phyloP scores from a whole-genome alignment of 2,888 invertebrate species.

The Girardia tigrina region DNA sequence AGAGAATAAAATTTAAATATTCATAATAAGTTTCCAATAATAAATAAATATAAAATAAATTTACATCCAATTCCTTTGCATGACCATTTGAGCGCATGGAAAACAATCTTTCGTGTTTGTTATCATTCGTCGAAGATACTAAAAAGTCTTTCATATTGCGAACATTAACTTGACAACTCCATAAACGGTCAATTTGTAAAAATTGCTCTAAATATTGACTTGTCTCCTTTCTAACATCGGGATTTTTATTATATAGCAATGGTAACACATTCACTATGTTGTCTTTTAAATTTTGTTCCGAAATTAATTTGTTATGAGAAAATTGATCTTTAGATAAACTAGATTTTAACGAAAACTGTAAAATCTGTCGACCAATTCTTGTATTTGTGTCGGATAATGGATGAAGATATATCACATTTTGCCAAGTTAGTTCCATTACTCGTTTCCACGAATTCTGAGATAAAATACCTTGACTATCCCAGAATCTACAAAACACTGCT shows the following conservation, averaged over 20 bases:
- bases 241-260: neutral
- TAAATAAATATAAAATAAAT: no score
- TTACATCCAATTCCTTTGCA: neutral
- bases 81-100: neutral
- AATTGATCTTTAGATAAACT: neutral
- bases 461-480: neutral
- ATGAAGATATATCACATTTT: neutral
- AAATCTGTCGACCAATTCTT: neutral
- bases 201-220: slow-evolving; percentile 16
- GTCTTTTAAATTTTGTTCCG: neutral
- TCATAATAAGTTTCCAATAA: no score
- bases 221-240: neutral
- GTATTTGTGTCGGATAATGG: neutral
- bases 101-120: neutral
- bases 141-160: neutral
- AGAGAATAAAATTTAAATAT: no score
- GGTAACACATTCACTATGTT: neutral
- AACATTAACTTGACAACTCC: neutral
- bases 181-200: neutral
- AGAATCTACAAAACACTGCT: neutral
- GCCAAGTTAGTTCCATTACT: neutral
- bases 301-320: neutral
- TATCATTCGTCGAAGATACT: neutral
- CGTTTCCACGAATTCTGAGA: neutral
- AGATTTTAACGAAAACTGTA: neutral